phyloP scores from a whole-genome alignment of 1,140 invertebrate genomes.

The Drosophila ficusphila region DNA sequence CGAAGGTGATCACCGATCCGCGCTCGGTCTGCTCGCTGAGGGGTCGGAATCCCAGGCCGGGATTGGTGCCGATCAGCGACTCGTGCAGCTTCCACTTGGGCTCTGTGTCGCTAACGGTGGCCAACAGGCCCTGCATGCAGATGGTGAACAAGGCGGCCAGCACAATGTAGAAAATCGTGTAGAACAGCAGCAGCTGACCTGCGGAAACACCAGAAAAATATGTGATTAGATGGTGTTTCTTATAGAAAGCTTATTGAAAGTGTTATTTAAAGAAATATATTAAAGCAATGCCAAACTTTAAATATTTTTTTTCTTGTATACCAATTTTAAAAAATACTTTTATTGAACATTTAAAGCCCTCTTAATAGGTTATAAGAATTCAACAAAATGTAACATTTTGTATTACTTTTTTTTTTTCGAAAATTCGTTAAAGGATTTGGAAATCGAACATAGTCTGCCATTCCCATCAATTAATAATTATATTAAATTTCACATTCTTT shows the following conservation, averaged over 20 bases:
- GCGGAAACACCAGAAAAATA: slow-evolving; percentile 26
- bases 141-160: slow-evolving; percentile 92
- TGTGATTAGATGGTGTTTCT: neutral
- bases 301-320: too few relatives aligned
- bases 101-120: slow-evolving; percentile 88
- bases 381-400: too few relatives aligned
- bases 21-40: slow-evolving; percentile 90
- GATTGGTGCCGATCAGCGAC: slow-evolving; percentile 94
- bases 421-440: too few relatives aligned
- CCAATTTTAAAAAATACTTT: too few relatives aligned
- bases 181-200: slow-evolving; percentile 93
- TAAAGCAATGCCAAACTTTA: too few relatives aligned
- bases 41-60: slow-evolving; percentile 95
- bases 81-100: slow-evolving; percentile 90
- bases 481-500: too few relatives aligned
- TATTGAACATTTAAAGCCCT: too few relatives aligned
- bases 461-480: too few relatives aligned
- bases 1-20: slow-evolving; percentile 93
- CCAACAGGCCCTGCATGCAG: slow-evolving; percentile 91
- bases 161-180: slow-evolving; percentile 92
- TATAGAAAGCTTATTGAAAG: neutral
- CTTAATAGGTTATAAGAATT: too few relatives aligned
- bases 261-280: too few relatives aligned
- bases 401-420: too few relatives aligned
- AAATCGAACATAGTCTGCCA: too few relatives aligned